phyloP scores from a whole-genome alignment of 2,888 invertebrate species.

The Platycnemis pennipes region DNA sequence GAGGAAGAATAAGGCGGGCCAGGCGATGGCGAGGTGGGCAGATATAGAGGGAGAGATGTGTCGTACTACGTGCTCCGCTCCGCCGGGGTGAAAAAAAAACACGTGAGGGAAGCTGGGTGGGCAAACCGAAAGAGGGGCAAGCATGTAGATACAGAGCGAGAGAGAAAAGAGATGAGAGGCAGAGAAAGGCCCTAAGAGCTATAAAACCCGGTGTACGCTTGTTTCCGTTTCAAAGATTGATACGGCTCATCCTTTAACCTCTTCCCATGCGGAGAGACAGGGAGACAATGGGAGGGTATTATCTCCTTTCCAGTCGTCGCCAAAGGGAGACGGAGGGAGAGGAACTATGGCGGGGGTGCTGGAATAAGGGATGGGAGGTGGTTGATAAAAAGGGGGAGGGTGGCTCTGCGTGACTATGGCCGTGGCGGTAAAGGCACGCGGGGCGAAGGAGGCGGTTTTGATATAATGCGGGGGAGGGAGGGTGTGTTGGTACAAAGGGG shows the following conservation, averaged over 20 bases:
- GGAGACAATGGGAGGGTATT: slow-evolving; percentile 68
- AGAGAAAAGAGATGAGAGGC: not conserved
- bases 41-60: slow-evolving; percentile 3
- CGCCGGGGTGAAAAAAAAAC: slow-evolving; percentile 21
- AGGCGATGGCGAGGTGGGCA: not conserved
- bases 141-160: not conserved
- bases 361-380: not conserved
- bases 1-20: slow-evolving; percentile 26
- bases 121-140: not conserved
- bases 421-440: not conserved
- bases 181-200: slow-evolving; percentile 68
- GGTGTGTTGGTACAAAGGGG: not conserved
- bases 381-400: slow-evolving; percentile 21
- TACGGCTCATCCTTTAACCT: slow-evolving; percentile 69
- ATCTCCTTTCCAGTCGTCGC: slow-evolving; percentile 66
- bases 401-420: slow-evolving; percentile 4
- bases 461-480: not conserved
- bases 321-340: slow-evolving; percentile 51
- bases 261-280: slow-evolving; percentile 69
- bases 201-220: slow-evolving; percentile 69
- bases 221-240: slow-evolving; percentile 69
- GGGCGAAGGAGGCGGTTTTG: slow-evolving; percentile 19
- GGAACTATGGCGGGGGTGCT: not conserved
- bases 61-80: slow-evolving; percentile 24
- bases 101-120: slow-evolving; percentile 20